A percentile compares a stretch with the other conserved stretches of the same genome.
Conservation (phyloP, 2,797 vertebrate species). For the Chelmon rostratus region DNA sequence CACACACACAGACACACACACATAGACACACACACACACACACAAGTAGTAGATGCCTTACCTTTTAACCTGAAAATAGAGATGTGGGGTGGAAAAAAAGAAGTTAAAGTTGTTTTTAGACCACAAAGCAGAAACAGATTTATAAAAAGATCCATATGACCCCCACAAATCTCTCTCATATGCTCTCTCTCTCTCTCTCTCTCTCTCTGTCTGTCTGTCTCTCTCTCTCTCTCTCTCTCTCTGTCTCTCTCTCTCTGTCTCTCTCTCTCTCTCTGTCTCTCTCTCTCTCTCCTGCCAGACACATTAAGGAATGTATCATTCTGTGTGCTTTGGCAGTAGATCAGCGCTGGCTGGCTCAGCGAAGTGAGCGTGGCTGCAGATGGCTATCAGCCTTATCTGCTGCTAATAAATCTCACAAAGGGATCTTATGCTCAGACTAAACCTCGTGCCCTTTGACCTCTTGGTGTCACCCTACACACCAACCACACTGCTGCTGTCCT, state of each 20-base stretch:
- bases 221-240: constrained; percentile 19
- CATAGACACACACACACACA: constrained; percentile 18
- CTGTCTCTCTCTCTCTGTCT: not conserved
- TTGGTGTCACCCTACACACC: constrained; percentile 23
- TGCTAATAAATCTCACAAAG: constrained; percentile 80
- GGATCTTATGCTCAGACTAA: constrained; percentile 61
- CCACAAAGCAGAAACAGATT: constrained; percentile 55
- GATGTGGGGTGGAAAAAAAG: constrained; percentile 9
- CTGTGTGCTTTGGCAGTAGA: constrained; percentile 78
- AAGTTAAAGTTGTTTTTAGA: constrained; percentile 48
- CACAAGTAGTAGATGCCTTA: constrained; percentile 24
- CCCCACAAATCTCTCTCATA: constrained; percentile 12
- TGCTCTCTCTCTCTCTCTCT: not conserved
- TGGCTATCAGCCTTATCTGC: constrained; percentile 82
- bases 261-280: not conserved
- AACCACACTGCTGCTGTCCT: not conserved
- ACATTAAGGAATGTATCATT: constrained; percentile 77
- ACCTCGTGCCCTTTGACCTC: constrained; percentile 50
- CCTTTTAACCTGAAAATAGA: constrained; percentile 49
- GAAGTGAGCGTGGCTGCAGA: constrained; percentile 76
- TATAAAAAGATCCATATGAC: constrained; percentile 50
- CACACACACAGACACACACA: constrained; percentile 20
- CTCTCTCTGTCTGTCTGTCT: constrained; percentile 5
- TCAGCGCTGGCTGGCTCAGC: constrained; percentile 63
- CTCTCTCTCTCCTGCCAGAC: constrained; percentile 57